Percentiles rank a stretch among this genome's conserved stretches.
phyloP scores from a whole-genome alignment of 2,113 vertebrate species.

The Lepus americanus region DNA sequence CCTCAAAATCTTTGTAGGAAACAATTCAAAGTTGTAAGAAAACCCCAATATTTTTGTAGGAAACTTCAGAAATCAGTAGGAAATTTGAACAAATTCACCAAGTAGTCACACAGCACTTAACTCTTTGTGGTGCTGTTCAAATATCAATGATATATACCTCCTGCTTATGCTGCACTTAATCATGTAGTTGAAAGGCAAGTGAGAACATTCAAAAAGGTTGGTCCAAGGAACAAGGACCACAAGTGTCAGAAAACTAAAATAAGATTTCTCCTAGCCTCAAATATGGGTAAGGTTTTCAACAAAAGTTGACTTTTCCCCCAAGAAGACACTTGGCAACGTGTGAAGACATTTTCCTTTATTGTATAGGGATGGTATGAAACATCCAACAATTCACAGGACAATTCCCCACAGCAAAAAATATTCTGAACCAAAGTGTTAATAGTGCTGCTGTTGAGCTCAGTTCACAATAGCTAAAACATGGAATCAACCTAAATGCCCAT shows the following conservation, averaged over 20 bases:
- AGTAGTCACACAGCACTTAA: neutral
- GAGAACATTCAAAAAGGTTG: neutral
- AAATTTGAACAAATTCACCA: neutral
- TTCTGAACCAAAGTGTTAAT: neutral
- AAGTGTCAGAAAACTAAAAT: neutral
- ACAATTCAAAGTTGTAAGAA: neutral
- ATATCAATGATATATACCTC: neutral
- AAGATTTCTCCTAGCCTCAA: neutral
- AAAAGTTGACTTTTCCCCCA: neutral
- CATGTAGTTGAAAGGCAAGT: no score
- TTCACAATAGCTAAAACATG: no score
- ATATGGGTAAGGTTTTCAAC: neutral
- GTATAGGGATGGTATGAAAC: neutral
- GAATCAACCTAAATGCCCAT: no score
- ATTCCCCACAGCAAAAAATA: neutral
- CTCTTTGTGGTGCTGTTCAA: neutral
- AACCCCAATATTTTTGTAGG: neutral
- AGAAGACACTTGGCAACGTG: neutral
- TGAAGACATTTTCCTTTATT: neutral
- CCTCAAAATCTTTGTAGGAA: neutral
- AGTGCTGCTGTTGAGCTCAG: neutral
- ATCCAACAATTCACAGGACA: neutral
- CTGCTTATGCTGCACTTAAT: neutral
- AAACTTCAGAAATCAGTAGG: neutral
- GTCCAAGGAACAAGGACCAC: neutral